phyloP scores from a whole-genome alignment of 2,888 invertebrate species.

The Dicycla oo region DNA sequence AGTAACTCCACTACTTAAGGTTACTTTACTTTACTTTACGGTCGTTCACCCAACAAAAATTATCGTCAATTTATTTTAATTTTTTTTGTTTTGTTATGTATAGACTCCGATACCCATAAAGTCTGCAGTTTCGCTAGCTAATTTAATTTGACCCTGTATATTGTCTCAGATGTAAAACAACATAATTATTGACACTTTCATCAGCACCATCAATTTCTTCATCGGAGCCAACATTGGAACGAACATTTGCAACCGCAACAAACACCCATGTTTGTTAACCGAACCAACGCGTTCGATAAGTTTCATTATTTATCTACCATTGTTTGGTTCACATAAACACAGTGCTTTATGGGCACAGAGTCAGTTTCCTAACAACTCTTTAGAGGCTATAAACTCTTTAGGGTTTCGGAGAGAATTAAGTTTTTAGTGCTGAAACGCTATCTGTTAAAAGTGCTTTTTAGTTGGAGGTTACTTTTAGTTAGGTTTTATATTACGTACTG shows the following conservation, averaged over 20 bases:
- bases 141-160: neutral
- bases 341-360: constrained; percentile 76
- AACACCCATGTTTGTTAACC: constrained; percentile 67
- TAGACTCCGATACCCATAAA: too few species aligned
- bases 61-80: too few species aligned
- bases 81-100: too few species aligned
- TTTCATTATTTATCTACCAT: constrained; percentile 87
- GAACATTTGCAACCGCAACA: constrained; percentile 54
- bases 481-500: neutral
- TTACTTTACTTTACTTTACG: too few species aligned
- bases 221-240: constrained; percentile 30
- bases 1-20: too few species aligned
- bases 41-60: too few species aligned
- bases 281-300: constrained; percentile 76
- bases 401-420: constrained; percentile 78
- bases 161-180: constrained; percentile 17
- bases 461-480: neutral
- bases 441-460: constrained; percentile 35
- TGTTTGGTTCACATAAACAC: constrained; percentile 82
- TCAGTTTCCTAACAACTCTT: constrained; percentile 80
- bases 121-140: too few species aligned
- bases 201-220: constrained; percentile 37
- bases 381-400: constrained; percentile 78
- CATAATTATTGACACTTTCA: constrained; percentile 30
- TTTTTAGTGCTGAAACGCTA: constrained; percentile 69